Conservation (phyloP, 2,113 vertebrate genomes). For the Gadus macrocephalus region DNA sequence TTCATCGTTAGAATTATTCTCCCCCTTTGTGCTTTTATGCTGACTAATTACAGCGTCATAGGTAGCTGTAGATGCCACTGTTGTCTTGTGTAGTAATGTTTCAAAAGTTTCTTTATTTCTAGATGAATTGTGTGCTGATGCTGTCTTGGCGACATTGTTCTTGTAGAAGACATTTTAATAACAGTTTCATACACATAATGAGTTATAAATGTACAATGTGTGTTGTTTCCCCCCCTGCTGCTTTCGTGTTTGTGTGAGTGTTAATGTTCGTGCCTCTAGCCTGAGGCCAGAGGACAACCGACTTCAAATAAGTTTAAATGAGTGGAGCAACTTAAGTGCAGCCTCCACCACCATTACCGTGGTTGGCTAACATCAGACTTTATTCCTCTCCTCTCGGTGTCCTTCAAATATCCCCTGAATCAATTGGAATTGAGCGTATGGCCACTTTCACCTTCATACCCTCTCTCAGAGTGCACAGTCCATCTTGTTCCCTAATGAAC, state of each 20-base stretch:
- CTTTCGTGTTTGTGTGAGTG: too few species aligned
- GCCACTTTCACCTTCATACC: conserved; percentile 10
- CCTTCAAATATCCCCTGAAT: conserved; percentile 12
- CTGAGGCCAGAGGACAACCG: conserved; percentile 48
- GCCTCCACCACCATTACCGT: conserved; percentile 16
- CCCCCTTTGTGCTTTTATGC: conserved; percentile 32
- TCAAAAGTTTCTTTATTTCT: too few species aligned
- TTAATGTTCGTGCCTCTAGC: conserved; percentile 46
- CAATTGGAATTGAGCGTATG: conserved; percentile 8
- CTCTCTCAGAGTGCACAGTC: neutral
- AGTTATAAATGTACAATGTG: too few species aligned
- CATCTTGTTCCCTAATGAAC: neutral
- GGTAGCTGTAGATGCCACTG: conserved; percentile 38
- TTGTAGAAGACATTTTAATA: too few species aligned
- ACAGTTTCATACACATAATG: too few species aligned
- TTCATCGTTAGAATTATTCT: conserved; percentile 41
- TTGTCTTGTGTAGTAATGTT: too few species aligned
- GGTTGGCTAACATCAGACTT: neutral
- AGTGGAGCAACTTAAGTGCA: conserved; percentile 21
- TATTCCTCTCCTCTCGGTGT: conserved; percentile 13
- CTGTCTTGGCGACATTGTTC: too few species aligned
- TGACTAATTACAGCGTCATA: conserved; percentile 48
- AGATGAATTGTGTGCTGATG: too few species aligned
- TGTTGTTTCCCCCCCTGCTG: too few species aligned
- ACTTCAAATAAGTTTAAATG: conserved; percentile 35